These are phyloP conservation scores for Anas platyrhynchos DNA, from an alignment of 2,113 vertebrate genomes.

Conservation along the genomic window DNA sequence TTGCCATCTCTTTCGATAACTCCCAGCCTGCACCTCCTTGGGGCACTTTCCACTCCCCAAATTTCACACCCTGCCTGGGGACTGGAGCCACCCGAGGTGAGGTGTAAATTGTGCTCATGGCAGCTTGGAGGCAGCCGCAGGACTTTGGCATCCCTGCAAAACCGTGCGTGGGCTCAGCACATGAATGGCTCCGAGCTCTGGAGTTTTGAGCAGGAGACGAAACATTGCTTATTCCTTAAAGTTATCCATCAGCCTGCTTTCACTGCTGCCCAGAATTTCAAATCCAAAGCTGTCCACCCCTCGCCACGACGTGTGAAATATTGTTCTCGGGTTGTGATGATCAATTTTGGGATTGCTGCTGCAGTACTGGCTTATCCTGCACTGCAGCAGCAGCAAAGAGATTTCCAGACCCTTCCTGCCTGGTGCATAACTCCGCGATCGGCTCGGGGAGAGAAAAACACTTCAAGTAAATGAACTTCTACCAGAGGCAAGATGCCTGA, in stretches of 20 bases:
- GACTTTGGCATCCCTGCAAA: background rate
- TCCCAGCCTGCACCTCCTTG: rapidly evolving
- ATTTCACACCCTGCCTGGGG: rapidly evolving
- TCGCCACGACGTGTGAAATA: background rate
- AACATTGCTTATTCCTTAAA: background rate
- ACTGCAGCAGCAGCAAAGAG: background rate
- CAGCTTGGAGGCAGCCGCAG: background rate
- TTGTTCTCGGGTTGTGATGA: background rate
- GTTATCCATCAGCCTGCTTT: background rate
- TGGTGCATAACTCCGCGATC: background rate
- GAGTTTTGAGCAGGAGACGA: background rate
- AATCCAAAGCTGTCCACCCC: background rate
- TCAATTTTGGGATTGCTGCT: background rate
- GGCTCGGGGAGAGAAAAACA: background rate
- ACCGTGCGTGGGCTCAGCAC: too few relatives aligned
- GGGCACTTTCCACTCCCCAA: background rate
- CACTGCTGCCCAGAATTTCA: background rate
- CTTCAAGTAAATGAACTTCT: background rate
- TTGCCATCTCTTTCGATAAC: background rate
- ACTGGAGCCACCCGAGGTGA: rapidly evolving
- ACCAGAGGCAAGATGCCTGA: background rate
- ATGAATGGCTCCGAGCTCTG: background rate
- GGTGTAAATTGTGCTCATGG: background rate
- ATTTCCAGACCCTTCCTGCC: background rate
- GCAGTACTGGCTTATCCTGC: background rate